Conservation (phyloP, 2,113 vertebrate genomes). For the Tricholaema leucomelas region DNA sequence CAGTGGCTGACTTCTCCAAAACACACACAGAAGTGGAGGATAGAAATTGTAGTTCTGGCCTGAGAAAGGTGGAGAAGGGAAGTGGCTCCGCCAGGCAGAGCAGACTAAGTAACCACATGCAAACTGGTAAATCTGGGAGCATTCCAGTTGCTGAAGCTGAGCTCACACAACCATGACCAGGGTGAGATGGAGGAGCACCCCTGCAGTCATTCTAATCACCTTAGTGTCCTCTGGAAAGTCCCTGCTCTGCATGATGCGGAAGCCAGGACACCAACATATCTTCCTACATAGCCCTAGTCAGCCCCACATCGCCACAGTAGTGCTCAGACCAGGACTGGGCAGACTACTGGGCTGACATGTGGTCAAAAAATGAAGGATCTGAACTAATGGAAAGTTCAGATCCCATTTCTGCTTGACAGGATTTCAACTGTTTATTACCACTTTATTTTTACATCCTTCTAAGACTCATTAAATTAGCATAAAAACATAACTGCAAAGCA, state of each 20-base stretch:
- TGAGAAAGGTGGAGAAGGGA: neutral
- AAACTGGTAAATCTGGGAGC: neutral
- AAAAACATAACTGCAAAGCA: neutral
- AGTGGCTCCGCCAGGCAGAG: neutral
- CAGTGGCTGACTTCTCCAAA: neutral
- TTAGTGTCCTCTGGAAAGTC: neutral
- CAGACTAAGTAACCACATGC: neutral
- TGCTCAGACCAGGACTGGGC: neutral
- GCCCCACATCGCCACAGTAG: neutral
- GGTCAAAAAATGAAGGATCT: neutral
- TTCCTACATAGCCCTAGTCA: accelerated
- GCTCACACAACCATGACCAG: neutral
- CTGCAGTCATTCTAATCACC: neutral
- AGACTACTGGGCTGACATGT: neutral
- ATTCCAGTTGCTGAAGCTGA: neutral
- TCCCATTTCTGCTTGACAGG: neutral
- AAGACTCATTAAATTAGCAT: neutral
- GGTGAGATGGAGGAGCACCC: neutral
- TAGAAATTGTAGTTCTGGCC: neutral
- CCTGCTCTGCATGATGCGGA: neutral
- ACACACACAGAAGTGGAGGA: neutral
- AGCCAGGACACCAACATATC: neutral
- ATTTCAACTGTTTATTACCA: neutral
- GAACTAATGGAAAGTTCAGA: neutral
- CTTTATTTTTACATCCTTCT: neutral